Evolutionary conservation across 1,140 invertebrate genomes (phyloP).

Genomic region (Rhopalosiphum padi): DNA sequence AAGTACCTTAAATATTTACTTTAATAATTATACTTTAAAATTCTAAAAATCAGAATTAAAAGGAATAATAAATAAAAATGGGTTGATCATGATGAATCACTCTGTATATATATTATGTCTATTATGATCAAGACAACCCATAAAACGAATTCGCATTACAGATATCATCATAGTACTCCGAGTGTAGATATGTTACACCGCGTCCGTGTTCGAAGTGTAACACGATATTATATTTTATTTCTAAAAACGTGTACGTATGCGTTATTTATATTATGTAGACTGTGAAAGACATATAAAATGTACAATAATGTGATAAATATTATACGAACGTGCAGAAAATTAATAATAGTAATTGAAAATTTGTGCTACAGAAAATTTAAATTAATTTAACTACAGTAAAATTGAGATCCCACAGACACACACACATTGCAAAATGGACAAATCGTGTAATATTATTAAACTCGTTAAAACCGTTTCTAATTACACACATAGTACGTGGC

Average conservation of each 20-base stretch:
- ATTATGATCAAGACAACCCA: neutral
- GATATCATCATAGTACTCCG: neutral
- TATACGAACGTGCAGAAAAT: neutral
- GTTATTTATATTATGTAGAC: neutral
- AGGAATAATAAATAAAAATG: neutral
- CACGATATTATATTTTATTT: neutral
- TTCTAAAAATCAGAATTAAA: neutral
- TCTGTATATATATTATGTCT: neutral
- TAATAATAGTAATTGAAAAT: neutral
- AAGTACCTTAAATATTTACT: neutral
- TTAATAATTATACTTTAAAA: neutral
- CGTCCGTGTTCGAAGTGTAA: neutral
- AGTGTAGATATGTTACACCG: neutral
- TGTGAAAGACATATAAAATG: neutral
- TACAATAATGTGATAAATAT: neutral
- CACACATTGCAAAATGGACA: neutral
- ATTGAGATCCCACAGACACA: neutral
- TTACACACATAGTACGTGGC: neutral
- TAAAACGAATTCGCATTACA: neutral
- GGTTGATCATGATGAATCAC: neutral
- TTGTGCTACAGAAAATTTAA: neutral
- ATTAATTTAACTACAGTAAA: neutral
- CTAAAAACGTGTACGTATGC: neutral
- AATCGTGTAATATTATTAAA: neutral
- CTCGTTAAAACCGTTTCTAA: neutral